phyloP scores from a whole-genome alignment of 2,888 invertebrate genomes.

The Shargacucullia verbasci region DNA sequence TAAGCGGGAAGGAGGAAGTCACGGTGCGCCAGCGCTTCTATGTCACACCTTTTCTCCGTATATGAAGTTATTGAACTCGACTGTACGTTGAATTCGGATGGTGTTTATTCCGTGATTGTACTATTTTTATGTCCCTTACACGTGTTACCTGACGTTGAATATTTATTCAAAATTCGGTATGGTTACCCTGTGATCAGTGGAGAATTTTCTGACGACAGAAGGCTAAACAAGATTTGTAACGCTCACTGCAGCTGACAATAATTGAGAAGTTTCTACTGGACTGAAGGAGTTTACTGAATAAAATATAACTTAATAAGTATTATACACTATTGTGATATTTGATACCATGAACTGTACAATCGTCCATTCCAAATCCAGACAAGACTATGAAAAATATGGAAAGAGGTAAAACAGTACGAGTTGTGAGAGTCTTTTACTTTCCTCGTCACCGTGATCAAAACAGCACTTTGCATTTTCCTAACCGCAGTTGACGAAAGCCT shows the following conservation, averaged over 20 bases:
- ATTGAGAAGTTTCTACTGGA: no score
- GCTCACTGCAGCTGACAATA: no score
- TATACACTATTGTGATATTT: no score
- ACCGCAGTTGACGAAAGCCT: slow-evolving; percentile 8
- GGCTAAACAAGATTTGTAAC: not conserved
- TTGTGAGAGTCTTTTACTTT: no score
- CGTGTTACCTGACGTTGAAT: slow-evolving; percentile 48
- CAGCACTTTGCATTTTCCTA: not conserved
- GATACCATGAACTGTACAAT: no score
- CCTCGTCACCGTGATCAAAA: no score
- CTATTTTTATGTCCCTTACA: slow-evolving; percentile 57
- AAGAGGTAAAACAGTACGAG: no score
- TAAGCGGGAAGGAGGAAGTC: slow-evolving; percentile 89
- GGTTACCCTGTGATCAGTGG: slow-evolving; percentile 18
- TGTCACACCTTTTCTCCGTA: slow-evolving; percentile 87
- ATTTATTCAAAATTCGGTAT: slow-evolving; percentile 31
- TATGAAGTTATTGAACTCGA: slow-evolving; percentile 84
- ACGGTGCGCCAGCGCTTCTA: slow-evolving; percentile 80
- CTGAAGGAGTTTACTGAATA: no score
- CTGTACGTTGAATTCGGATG: slow-evolving; percentile 62
- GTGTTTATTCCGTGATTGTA: slow-evolving; percentile 64
- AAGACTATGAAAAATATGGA: no score
- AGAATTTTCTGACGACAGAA: slow-evolving; percentile 3
- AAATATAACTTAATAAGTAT: no score
- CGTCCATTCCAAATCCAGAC: no score